Conservation (phyloP, 2,797 vertebrate species). For the Halcyon badia region DNA sequence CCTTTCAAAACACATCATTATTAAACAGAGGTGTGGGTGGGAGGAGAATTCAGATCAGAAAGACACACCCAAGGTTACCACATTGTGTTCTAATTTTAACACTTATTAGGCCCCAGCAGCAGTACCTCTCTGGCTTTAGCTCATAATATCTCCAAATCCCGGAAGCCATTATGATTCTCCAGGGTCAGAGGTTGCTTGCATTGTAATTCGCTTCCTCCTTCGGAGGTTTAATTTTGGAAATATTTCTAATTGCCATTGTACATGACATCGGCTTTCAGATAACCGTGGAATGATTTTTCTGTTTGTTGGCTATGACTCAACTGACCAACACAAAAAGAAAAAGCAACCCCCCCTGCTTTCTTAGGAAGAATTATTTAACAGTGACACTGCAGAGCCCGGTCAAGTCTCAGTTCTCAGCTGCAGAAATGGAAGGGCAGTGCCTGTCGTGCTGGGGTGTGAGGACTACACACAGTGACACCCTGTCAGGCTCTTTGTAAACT, state of each 20-base stretch:
- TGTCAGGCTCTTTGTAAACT: background rate
- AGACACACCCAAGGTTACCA: constrained; percentile 80
- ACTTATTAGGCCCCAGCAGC: constrained; percentile 76
- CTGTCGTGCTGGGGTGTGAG: background rate
- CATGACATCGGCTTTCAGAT: constrained; percentile 76
- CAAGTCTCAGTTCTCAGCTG: constrained; percentile 16
- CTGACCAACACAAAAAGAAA: constrained; percentile 51
- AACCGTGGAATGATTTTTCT: constrained; percentile 77
- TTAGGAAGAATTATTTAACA: constrained; percentile 56
- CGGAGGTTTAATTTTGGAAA: constrained; percentile 89
- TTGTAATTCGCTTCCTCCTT: constrained; percentile 94
- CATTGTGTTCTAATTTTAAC: constrained; percentile 98
- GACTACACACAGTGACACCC: background rate
- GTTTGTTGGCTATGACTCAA: constrained; percentile 66
- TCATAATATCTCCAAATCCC: constrained; percentile 82
- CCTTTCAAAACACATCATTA: constrained; percentile 68
- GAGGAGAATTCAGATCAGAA: constrained; percentile 67
- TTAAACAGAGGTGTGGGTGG: constrained; percentile 70
- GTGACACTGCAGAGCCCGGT: background rate
- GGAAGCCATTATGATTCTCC: constrained; percentile 84
- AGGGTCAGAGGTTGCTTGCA: constrained; percentile 94
- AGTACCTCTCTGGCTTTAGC: constrained; percentile 71
- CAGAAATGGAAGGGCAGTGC: constrained; percentile 6
- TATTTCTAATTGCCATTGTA: constrained; percentile 79
- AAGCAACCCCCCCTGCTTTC: constrained; percentile 42